A percentile compares a stretch with the other conserved stretches of the same genome.
phyloP scores from a whole-genome alignment of 2,797 vertebrate species.

The Brachyalestes nurse region DNA sequence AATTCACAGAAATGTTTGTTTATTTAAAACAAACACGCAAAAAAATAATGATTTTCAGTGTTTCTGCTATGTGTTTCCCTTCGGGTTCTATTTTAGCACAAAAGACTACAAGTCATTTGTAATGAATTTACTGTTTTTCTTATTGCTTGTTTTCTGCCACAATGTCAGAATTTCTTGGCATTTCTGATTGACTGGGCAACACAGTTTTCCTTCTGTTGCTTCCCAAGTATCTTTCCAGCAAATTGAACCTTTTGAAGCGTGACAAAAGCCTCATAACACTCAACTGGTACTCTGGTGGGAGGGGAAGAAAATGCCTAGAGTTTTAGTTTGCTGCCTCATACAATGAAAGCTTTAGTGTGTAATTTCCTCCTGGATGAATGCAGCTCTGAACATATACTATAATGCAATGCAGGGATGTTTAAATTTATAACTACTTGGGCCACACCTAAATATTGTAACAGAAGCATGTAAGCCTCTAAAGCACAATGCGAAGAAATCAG shows the following conservation, averaged over 20 bases:
- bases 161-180: constrained; percentile 41
- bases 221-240: constrained; percentile 47
- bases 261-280: constrained; percentile 45
- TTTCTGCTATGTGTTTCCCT: constrained; percentile 5
- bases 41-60: not conserved
- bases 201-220: constrained; percentile 44
- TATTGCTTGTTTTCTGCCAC: constrained; percentile 45
- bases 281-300: constrained; percentile 25
- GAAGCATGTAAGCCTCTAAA: constrained; percentile 37
- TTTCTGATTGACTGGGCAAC: constrained; percentile 47
- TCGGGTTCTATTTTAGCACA: not conserved
- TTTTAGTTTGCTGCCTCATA: constrained; percentile 23
- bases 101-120: constrained; percentile 39
- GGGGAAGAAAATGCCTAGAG: constrained; percentile 12
- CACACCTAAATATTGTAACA: constrained; percentile 19
- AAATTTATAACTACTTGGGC: not conserved
- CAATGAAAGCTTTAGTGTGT: constrained; percentile 10
- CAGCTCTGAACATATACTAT: constrained; percentile 10
- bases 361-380: constrained; percentile 24
- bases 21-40: not conserved
- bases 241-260: constrained; percentile 51
- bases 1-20: not conserved
- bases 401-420: not conserved
- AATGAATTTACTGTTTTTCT: constrained; percentile 44
- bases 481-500: constrained; percentile 19